These are phyloP conservation scores for Cyanoliseus patagonus DNA, from an alignment of 2,113 vertebrate genomes.

Conservation along the genomic window DNA sequence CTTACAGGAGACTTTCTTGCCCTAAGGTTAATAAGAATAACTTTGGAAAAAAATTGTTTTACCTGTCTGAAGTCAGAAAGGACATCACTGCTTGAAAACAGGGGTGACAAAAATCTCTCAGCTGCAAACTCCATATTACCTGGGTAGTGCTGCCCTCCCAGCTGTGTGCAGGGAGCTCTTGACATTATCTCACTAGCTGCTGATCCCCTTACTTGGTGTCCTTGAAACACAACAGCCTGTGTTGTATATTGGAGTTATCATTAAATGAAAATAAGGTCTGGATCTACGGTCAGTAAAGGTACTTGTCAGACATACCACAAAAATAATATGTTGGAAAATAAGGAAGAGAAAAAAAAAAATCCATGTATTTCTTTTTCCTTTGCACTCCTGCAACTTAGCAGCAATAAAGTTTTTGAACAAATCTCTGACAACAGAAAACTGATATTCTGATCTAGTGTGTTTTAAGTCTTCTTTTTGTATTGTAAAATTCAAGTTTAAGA, in stretches of 20 bases:
- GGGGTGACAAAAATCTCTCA: not conserved
- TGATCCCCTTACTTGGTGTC: constrained; percentile 75
- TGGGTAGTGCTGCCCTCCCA: not conserved
- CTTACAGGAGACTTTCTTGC: not conserved
- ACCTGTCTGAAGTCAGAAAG: constrained; percentile 69
- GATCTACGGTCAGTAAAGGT: not conserved
- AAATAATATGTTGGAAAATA: not conserved
- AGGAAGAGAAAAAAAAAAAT: not conserved
- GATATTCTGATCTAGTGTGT: not conserved
- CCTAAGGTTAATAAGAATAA: not conserved
- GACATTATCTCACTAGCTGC: constrained; percentile 65
- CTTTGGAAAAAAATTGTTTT: constrained; percentile 11
- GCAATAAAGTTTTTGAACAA: not conserved
- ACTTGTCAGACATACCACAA: not conserved
- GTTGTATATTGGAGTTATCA: not conserved
- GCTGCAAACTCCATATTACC: not conserved
- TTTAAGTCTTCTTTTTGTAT: not conserved
- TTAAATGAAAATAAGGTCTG: not conserved
- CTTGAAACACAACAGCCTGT: constrained; percentile 76
- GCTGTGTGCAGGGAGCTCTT: constrained; percentile 48
- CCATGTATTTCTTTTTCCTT: not conserved
- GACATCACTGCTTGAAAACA: not conserved
- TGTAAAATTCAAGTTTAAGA: not conserved
- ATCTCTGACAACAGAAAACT: not conserved
- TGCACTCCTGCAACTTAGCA: not conserved